Percentiles rank a stretch among this genome's conserved stretches.
phyloP scores from a whole-genome alignment of 1,140 invertebrate genomes.

The Pogonomyrmex barbatus region DNA sequence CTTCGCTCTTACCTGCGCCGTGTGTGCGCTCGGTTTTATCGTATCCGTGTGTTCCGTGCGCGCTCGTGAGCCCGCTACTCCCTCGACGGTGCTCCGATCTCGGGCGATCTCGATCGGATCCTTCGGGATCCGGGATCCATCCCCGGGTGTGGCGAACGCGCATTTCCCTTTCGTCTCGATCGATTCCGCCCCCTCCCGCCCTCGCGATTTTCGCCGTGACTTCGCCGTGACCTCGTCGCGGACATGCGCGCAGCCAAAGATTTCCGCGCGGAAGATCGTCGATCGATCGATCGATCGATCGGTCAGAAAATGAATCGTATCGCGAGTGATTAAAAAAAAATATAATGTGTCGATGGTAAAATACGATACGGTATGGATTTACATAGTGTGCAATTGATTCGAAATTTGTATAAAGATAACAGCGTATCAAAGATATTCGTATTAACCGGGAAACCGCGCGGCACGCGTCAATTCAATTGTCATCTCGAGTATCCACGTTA shows the following conservation, averaged over 20 bases:
- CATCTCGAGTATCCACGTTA: not conserved
- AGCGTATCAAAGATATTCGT: not conserved
- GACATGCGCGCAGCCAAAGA: not conserved
- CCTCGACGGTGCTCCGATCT: not conserved
- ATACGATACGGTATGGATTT: not conserved
- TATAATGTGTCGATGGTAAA: not conserved
- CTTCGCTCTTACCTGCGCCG: slow-evolving; percentile 80
- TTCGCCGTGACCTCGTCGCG: not conserved
- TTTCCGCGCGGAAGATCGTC: not conserved
- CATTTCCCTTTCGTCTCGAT: not conserved
- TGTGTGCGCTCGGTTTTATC: slow-evolving; percentile 72
- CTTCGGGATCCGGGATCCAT: slow-evolving; percentile 2
- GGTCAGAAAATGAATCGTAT: not conserved
- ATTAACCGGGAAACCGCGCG: not conserved
- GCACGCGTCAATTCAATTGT: not conserved
- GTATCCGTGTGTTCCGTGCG: slow-evolving; percentile 57
- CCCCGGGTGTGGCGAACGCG: slow-evolving; percentile 87
- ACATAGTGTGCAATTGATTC: not conserved
- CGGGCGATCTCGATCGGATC: not conserved
- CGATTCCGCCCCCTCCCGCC: not conserved
- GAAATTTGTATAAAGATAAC: not conserved
- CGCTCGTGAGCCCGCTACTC: slow-evolving; percentile 28
- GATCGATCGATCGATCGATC: slow-evolving; percentile 4
- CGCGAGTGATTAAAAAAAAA: not conserved
- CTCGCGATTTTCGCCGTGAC: not conserved